Evolutionary conservation across 1,140 invertebrate genomes (phyloP).

Genomic region (Centruroides sculpturatus): DNA sequence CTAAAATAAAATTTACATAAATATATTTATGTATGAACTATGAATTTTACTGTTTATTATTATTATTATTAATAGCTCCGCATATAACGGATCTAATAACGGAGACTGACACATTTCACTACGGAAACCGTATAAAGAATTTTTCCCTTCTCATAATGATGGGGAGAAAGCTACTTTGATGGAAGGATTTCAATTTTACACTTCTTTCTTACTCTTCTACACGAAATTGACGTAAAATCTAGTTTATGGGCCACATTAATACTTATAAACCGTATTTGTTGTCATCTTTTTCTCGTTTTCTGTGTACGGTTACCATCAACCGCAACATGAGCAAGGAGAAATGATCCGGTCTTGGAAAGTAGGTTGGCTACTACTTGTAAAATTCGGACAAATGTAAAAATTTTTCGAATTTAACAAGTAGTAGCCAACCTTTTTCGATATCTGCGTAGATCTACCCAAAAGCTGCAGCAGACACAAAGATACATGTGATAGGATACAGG

Average conservation of each 20-base stretch:
- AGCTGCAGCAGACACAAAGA: constrained; percentile 91
- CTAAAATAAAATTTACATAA: too few species aligned
- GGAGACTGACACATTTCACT: constrained; percentile 80
- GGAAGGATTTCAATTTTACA: constrained; percentile 84
- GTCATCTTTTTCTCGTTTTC: too few species aligned
- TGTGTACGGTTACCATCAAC: too few species aligned
- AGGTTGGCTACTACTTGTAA: too few species aligned
- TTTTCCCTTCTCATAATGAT: constrained; percentile 87
- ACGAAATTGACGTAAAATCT: too few species aligned
- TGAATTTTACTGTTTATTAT: too few species aligned
- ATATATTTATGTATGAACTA: too few species aligned
- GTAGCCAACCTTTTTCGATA: constrained; percentile 84
- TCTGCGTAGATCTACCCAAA: constrained; percentile 86
- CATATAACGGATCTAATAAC: constrained; percentile 69
- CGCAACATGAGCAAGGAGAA: too few species aligned
- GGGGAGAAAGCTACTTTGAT: constrained; percentile 69
- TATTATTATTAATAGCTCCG: constrained; percentile 56
- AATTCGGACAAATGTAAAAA: too few species aligned
- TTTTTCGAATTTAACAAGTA: constrained; percentile 51
- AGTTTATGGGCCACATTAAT: too few species aligned
- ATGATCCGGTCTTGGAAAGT: too few species aligned
- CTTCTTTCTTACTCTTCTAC: constrained; percentile 8
- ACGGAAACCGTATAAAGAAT: constrained; percentile 77
- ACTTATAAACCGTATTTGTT: too few species aligned
- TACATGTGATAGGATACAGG: constrained; percentile 86